Evolutionary conservation across 2,888 invertebrate species (phyloP).

Genomic region (Chrysolina americana): DNA sequence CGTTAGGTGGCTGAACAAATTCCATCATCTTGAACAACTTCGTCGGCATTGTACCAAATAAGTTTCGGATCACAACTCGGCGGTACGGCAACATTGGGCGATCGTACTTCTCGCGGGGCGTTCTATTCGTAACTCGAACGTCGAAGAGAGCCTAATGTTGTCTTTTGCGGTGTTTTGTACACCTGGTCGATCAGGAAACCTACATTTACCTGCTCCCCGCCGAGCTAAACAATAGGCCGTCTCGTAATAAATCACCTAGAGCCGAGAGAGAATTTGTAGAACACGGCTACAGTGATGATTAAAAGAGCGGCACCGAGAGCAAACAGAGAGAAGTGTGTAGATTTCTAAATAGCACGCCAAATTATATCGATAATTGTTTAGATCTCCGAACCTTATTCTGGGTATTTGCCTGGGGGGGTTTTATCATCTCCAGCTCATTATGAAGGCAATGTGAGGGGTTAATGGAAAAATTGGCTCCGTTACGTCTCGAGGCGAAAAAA

Average conservation of each 20-base stretch:
- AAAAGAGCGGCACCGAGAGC: slow-evolving; percentile 63
- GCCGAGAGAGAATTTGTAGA: slow-evolving; percentile 68
- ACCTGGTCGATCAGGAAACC: slow-evolving; percentile 58
- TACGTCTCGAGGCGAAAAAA: not conserved
- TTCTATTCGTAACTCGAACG: slow-evolving; percentile 40
- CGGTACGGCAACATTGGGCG: slow-evolving; percentile 36
- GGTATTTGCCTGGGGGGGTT: slow-evolving; percentile 15
- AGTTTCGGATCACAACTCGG: not conserved
- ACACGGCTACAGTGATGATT: slow-evolving; percentile 68
- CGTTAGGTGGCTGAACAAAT: too few species aligned
- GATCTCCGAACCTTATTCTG: slow-evolving; percentile 10
- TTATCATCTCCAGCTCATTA: not conserved
- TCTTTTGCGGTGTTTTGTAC: slow-evolving; percentile 52
- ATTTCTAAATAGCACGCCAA: slow-evolving; percentile 23
- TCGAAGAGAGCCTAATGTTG: slow-evolving; percentile 44
- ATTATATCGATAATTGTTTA: slow-evolving; percentile 22
- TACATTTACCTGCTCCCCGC: slow-evolving; percentile 62
- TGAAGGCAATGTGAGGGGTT: not conserved
- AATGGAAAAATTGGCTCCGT: not conserved
- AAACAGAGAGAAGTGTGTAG: slow-evolving; percentile 46
- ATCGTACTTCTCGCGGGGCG: slow-evolving; percentile 39
- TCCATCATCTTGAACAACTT: too few species aligned
- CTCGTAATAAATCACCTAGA: slow-evolving; percentile 68
- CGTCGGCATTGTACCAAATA: not conserved
- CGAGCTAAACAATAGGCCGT: slow-evolving; percentile 68